These are phyloP conservation scores for Microtus montanus DNA, from an alignment of 2,113 vertebrate species.

Conservation along the genomic window DNA sequence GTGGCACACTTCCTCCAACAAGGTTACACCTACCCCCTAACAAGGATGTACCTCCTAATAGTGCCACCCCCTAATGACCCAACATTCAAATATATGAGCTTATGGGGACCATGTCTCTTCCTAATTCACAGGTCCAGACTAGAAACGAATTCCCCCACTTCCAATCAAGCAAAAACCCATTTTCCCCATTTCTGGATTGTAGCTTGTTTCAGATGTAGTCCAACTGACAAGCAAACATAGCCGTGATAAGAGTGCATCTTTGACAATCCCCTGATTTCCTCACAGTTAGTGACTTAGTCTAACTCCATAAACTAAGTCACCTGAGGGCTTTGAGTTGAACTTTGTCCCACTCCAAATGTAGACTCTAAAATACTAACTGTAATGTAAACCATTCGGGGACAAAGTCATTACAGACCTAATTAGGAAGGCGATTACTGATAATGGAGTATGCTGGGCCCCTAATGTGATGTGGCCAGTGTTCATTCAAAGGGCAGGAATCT, in stretches of 20 bases:
- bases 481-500: neutral
- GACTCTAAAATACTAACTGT: neutral
- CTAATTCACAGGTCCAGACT: neutral
- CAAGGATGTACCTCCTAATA: neutral
- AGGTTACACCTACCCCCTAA: neutral
- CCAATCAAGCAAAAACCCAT: neutral
- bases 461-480: neutral
- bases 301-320: neutral
- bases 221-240: neutral
- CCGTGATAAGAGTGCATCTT: neutral
- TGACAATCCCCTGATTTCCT: neutral
- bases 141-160: neutral
- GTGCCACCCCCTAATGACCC: neutral
- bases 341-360: neutral
- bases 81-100: neutral
- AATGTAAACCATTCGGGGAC: neutral
- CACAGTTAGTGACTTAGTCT: neutral
- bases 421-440: neutral
- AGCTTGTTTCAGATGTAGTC: neutral
- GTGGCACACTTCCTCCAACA: neutral
- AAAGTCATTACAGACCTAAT: neutral
- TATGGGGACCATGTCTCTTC: neutral
- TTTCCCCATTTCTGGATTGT: neutral
- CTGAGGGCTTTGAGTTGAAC: neutral
- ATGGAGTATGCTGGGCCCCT: neutral